phyloP scores from a whole-genome alignment of 1,140 invertebrate species.

The Dysdera silvatica region DNA sequence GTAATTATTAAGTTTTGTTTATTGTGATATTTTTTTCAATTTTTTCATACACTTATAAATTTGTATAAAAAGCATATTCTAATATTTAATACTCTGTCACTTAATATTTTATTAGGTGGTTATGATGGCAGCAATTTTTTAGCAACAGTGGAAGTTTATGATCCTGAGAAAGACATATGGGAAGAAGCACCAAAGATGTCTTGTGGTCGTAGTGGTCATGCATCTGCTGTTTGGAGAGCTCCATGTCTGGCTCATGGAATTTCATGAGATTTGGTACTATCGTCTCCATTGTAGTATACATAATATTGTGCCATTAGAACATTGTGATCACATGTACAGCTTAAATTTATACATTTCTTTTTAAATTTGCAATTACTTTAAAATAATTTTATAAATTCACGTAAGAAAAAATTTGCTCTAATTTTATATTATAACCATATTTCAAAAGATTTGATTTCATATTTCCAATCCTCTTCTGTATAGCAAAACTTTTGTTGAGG shows the following conservation, averaged over 20 bases:
- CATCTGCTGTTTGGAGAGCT: slow-evolving; percentile 70
- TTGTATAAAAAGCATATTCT: too few species aligned
- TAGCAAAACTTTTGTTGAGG: too few species aligned
- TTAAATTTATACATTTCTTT: too few species aligned
- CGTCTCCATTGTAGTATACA: too few species aligned
- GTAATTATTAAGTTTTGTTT: slow-evolving; percentile 4
- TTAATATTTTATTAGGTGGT: slow-evolving; percentile 71
- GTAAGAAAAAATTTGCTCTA: too few species aligned
- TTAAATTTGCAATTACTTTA: too few species aligned
- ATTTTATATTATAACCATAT: too few species aligned
- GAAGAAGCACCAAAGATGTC: slow-evolving; percentile 63
- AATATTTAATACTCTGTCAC: neutral
- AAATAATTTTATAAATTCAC: too few species aligned
- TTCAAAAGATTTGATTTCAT: too few species aligned
- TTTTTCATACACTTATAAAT: too few species aligned
- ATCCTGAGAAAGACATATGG: slow-evolving; percentile 94
- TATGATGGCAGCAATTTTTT: slow-evolving; percentile 98
- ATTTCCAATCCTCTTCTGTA: too few species aligned
- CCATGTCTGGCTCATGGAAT: slow-evolving; percentile 39
- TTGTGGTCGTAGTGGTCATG: slow-evolving; percentile 80
- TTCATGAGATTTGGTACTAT: neutral
- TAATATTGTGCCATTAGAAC: too few species aligned
- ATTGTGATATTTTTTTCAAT: neutral
- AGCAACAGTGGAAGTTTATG: slow-evolving; percentile 97
- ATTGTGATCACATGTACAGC: neutral